Conservation (phyloP, 2,888 invertebrate species). For the Trichacis sp. region DNA sequence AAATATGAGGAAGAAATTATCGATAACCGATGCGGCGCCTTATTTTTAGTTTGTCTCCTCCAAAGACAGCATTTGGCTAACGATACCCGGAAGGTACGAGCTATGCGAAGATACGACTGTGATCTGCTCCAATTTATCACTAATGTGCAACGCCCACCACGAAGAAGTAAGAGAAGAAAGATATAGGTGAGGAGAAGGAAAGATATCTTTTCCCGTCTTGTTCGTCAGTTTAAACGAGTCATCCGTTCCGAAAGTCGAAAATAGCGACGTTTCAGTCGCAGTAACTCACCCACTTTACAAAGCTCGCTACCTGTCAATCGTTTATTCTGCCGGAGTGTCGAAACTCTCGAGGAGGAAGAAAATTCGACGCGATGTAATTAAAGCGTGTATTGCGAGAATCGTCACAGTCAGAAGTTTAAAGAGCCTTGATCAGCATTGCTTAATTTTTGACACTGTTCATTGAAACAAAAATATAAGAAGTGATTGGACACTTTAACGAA, state of each 20-base stretch:
- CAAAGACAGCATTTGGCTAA: slow-evolving; percentile 62
- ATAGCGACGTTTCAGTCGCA: slow-evolving; percentile 48
- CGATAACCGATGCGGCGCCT: slow-evolving; percentile 52
- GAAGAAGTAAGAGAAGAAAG: slow-evolving; percentile 36
- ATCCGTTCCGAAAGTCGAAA: slow-evolving; percentile 52
- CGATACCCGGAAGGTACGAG: slow-evolving; percentile 62
- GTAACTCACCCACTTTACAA: slow-evolving; percentile 34
- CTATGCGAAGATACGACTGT: slow-evolving; percentile 55
- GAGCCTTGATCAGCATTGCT: too few species aligned
- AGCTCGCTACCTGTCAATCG: slow-evolving; percentile 54
- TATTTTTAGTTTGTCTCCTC: slow-evolving; percentile 62
- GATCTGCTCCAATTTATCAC: slow-evolving; percentile 65
- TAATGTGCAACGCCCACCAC: slow-evolving; percentile 56
- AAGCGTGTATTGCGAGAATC: neutral
- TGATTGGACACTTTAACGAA: too few species aligned
- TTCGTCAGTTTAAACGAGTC: slow-evolving; percentile 37
- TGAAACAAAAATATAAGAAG: too few species aligned
- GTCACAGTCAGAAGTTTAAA: too few species aligned
- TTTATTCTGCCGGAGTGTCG: slow-evolving; percentile 25
- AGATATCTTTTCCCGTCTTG: slow-evolving; percentile 39
- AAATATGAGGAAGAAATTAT: slow-evolving; percentile 48
- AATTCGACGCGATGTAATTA: neutral
- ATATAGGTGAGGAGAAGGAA: slow-evolving; percentile 31
- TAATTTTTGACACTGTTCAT: too few species aligned
- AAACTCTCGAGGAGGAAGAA: neutral